phyloP scores from a whole-genome alignment of 1,140 invertebrate species.

The Dinothrombium tinctorium region DNA sequence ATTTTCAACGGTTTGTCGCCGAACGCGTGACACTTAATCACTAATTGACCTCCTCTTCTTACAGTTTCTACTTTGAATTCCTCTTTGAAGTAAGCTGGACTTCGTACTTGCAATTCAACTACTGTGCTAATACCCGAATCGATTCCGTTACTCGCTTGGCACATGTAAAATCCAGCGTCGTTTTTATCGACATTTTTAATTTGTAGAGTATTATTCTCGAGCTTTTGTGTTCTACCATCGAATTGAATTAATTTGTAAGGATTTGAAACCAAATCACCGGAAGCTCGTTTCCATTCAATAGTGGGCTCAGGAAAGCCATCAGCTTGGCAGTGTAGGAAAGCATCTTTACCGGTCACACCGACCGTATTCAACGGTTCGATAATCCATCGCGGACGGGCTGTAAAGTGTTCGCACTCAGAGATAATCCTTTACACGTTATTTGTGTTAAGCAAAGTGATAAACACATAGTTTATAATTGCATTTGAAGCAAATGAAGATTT shows the following conservation, averaged over 20 bases:
- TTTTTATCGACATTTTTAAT: slow-evolving; percentile 7
- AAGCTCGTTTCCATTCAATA: slow-evolving; percentile 13
- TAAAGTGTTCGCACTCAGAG: no score
- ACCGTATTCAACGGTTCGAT: slow-evolving; percentile 21
- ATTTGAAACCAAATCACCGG: background rate
- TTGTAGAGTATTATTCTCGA: background rate
- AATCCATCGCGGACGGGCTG: slow-evolving; percentile 24
- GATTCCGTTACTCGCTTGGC: slow-evolving; percentile 17
- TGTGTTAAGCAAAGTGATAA: no score
- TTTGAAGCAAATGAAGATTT: no score
- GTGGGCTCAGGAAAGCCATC: slow-evolving; percentile 7
- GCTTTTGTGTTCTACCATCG: slow-evolving; percentile 9
- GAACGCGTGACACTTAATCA: slow-evolving; percentile 33
- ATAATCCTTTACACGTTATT: no score
- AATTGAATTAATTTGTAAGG: background rate
- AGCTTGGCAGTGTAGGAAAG: slow-evolving; percentile 6
- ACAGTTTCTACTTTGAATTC: slow-evolving; percentile 56
- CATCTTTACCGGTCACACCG: slow-evolving; percentile 11
- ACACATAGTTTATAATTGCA: no score
- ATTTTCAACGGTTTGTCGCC: slow-evolving; percentile 71
- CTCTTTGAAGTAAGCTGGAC: slow-evolving; percentile 84
- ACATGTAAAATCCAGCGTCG: slow-evolving; percentile 11
- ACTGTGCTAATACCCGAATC: slow-evolving; percentile 24
- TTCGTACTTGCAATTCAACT: slow-evolving; percentile 30
- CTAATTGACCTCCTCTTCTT: slow-evolving; percentile 11